Conservation (phyloP, 2,113 vertebrate species). For the Tupaia tana region DNA sequence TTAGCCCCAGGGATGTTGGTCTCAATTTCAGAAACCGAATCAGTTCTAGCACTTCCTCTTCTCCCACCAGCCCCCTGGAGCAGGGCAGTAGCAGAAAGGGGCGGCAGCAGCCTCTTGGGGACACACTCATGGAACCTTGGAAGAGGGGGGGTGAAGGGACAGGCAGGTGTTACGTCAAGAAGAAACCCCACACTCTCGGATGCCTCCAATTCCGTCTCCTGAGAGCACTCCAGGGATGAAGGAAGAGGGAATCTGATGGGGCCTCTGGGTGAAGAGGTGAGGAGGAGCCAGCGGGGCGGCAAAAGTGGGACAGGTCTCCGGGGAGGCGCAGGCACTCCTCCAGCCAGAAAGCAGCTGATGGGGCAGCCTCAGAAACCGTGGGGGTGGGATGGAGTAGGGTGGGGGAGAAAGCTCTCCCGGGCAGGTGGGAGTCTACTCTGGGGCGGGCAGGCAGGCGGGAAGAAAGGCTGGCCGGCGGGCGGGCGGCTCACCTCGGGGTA, state of each 20-base stretch:
- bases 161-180: slow-evolving; percentile 30
- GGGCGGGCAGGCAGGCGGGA: neutral
- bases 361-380: neutral
- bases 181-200: slow-evolving; percentile 51
- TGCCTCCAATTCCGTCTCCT: slow-evolving; percentile 6
- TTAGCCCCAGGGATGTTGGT: neutral
- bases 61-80: neutral
- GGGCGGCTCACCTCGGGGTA: slow-evolving; percentile 94
- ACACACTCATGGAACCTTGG: neutral
- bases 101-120: neutral
- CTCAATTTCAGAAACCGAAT: neutral
- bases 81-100: neutral
- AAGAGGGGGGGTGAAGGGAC: neutral
- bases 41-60: neutral
- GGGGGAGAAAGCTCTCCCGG: neutral
- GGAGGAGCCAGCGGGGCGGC: slow-evolving; percentile 61
- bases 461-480: neutral
- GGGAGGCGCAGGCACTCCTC: slow-evolving; percentile 53
- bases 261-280: slow-evolving; percentile 68
- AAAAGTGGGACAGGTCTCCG: slow-evolving; percentile 79
- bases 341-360: neutral
- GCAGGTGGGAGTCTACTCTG: neutral
- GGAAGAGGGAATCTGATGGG: slow-evolving; percentile 38
- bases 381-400: neutral
- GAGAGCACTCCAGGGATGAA: neutral